phyloP scores from a whole-genome alignment of 2,113 vertebrate genomes.

The Amazona guildingii region DNA sequence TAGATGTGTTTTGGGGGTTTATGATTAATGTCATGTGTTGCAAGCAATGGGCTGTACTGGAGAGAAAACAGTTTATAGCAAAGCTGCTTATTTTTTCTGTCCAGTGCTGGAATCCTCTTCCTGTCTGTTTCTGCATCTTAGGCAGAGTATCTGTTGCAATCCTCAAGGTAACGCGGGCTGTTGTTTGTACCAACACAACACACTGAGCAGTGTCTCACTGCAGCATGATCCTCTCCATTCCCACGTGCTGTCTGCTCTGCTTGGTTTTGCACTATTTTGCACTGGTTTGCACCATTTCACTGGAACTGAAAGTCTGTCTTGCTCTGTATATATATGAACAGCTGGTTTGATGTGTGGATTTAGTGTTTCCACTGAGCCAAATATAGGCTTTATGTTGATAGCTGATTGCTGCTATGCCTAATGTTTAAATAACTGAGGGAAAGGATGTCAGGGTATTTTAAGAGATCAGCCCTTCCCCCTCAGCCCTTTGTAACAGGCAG shows the following conservation, averaged over 20 bases:
- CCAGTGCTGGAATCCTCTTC: background rate
- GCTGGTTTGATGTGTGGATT: conserved; percentile 34
- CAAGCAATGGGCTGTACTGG: background rate
- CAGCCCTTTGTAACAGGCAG: background rate
- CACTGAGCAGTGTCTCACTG: background rate
- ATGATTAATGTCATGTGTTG: conserved; percentile 12
- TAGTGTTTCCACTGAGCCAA: background rate
- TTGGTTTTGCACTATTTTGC: background rate
- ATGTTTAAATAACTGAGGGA: conserved; percentile 36
- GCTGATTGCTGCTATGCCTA: background rate
- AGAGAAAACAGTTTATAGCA: conserved; percentile 15
- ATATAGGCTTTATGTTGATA: background rate
- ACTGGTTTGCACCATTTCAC: background rate
- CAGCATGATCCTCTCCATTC: background rate
- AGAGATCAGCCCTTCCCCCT: conserved; percentile 22
- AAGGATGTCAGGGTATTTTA: conserved; percentile 39
- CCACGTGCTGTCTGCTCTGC: background rate
- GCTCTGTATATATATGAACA: background rate
- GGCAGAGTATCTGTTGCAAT: background rate
- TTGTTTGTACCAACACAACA: background rate
- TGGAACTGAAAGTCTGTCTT: background rate
- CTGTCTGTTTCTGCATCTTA: background rate
- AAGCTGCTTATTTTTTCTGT: conserved; percentile 52
- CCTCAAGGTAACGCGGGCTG: fast-evolving
- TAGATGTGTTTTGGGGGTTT: background rate